Base-by-base conservation (phyloP, 1,140 invertebrate genomes). In the Prorops nasuta region DNA sequence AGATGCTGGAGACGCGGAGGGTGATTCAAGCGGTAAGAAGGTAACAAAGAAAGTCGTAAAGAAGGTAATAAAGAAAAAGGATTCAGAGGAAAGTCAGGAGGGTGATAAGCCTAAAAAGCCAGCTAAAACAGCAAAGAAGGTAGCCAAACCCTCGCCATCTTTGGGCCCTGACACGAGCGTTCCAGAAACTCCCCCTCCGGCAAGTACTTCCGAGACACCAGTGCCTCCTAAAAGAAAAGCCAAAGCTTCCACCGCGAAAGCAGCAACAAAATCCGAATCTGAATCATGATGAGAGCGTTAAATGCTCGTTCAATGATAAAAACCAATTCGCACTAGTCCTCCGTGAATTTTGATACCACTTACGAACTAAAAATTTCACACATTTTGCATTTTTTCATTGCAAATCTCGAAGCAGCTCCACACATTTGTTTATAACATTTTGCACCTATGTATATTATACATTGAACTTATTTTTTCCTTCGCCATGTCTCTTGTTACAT, bases 181-280 rank as follows among this genome's bases (percentile, higher is more conserved):
- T 16, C 66, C 67, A 36, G 64, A 71, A 36, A 76, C 66, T n/a
- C 64, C 71, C 24, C 63, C 66, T 12, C 61, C 66, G 20, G 52
- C 63, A 19, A 44, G 48, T 31, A 58, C 52, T 24, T 54, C 68
- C 1, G 66, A 77, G 19, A 51, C 56, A 12, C 77, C 78, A 17
- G 58, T 78, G 38, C 77, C 79, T 3, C 75, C 78, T 0, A 79
- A 79, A 36, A 57, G 77, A 54, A 79, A 78, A 64, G 24, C 42
- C 7, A 77, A 75, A 57, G 35, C 49, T 7, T 40, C 55, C 14
- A 60, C 61, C 24, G 40, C 61, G 6, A 70, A 57, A 24, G 3
- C 50, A 31, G 32, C 39, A 17, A 63, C 28, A 19, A 70, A 69
- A 39, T 18, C 54, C 3, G 64, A 69, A 18, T 10, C 56, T 35